Evolutionary conservation across 2,888 invertebrate genomes (phyloP).

Genomic region (Timandra comae): DNA sequence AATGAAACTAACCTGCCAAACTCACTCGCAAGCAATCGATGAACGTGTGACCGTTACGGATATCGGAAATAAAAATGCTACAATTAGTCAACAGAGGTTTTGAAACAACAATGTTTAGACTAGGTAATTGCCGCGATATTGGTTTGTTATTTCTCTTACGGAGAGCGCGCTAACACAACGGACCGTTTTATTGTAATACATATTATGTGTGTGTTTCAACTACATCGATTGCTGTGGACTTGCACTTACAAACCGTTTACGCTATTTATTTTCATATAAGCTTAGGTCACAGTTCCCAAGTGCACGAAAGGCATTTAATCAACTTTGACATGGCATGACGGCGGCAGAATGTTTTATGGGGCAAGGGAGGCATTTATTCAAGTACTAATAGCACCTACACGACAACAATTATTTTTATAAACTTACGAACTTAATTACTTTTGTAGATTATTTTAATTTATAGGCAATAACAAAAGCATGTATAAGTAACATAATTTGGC

Average conservation of each 20-base stretch:
- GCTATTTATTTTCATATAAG: constrained; percentile 23
- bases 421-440: too few relatives aligned
- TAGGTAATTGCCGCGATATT: constrained; percentile 50
- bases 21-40: not conserved
- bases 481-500: too few relatives aligned
- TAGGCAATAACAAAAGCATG: too few relatives aligned
- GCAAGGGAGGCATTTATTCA: constrained; percentile 9
- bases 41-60: constrained; percentile 1
- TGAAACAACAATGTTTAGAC: constrained; percentile 44
- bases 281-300: constrained; percentile 17
- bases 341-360: constrained; percentile 12
- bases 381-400: too few relatives aligned
- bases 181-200: too few relatives aligned
- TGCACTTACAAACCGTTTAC: constrained; percentile 14
- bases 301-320: constrained; percentile 25
- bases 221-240: constrained; percentile 18
- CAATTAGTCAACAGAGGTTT: constrained; percentile 22
- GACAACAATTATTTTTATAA: too few relatives aligned
- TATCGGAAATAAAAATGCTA: not conserved
- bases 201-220: too few relatives aligned
- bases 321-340: constrained; percentile 20
- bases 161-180: too few relatives aligned
- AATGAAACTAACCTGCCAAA: too few relatives aligned
- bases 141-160: constrained; percentile 38
- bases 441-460: too few relatives aligned